These are phyloP conservation scores for Odontamblyopus lacepedii DNA, from an alignment of 2,797 vertebrate species.

Conservation along the genomic window DNA sequence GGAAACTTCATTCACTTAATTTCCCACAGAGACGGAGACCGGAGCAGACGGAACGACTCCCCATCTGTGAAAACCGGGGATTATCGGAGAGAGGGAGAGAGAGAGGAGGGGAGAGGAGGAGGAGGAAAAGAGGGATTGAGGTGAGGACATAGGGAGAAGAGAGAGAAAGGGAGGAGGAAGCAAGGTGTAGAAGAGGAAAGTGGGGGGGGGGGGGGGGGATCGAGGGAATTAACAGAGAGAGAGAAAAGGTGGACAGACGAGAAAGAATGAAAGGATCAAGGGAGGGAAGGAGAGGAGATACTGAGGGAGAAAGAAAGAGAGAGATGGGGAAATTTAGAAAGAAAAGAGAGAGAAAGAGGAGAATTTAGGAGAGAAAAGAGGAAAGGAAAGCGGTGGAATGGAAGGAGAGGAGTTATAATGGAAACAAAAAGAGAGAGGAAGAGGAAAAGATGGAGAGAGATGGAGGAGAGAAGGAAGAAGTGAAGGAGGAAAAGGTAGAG, in stretches of 20 bases:
- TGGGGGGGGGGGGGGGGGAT: too few species aligned
- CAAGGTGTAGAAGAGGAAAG: too few species aligned
- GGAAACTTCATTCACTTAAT: constrained; percentile 42
- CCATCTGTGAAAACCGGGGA: constrained; percentile 51
- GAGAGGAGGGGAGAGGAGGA: constrained; percentile 17
- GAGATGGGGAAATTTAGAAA: constrained; percentile 55
- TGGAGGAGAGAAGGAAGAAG: not conserved
- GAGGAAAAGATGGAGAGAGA: not conserved
- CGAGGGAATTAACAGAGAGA: too few species aligned
- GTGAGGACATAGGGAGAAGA: too few species aligned
- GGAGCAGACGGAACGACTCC: constrained; percentile 35
- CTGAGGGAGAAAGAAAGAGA: constrained; percentile 37
- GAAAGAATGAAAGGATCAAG: not conserved
- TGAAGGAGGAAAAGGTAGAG: not conserved
- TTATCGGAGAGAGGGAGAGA: constrained; percentile 36
- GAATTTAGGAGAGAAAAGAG: not conserved
- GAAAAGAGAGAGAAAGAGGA: not conserved
- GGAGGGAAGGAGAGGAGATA: too few species aligned
- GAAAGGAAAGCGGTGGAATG: not conserved
- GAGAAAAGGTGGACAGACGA: not conserved
- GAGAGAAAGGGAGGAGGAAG: too few species aligned
- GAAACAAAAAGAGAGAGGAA: not conserved
- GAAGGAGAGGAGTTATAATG: not conserved
- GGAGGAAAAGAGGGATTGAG: not conserved
- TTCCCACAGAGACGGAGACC: constrained; percentile 18